These are phyloP conservation scores for Lumbricus terrestris DNA, from an alignment of 2,888 invertebrate species.

Conservation along the genomic window DNA sequence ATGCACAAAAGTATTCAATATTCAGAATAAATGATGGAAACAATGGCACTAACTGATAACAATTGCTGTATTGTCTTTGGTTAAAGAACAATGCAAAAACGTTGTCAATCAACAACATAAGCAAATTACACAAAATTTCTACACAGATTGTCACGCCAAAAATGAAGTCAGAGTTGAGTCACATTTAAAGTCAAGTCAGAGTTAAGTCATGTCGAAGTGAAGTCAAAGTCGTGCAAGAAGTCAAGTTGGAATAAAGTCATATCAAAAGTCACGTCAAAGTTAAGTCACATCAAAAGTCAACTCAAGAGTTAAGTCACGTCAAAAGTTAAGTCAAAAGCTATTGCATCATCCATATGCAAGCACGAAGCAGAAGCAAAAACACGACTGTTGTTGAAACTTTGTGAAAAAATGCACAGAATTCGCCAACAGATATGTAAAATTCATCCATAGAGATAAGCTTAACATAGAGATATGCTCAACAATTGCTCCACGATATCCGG, in stretches of 20 bases:
- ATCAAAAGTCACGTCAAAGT: too few relatives aligned
- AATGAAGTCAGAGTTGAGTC: too few relatives aligned
- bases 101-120: neutral
- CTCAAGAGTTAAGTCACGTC: neutral
- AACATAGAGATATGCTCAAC: too few relatives aligned
- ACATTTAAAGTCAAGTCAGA: too few relatives aligned
- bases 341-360: neutral
- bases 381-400: neutral
- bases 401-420: neutral
- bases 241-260: too few relatives aligned
- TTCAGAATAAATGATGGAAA: neutral
- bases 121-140: neutral
- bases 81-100: neutral
- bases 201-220: too few relatives aligned
- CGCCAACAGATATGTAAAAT: neutral
- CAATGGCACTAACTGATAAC: neutral
- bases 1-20: neutral
- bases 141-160: neutral
- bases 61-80: neutral
- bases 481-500: neutral
- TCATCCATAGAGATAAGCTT: too few relatives aligned
- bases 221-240: too few relatives aligned
- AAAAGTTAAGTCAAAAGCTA: neutral
- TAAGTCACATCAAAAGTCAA: too few relatives aligned
- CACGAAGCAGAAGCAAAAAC: neutral